Base-by-base conservation (phyloP, 2,888 invertebrate species). In the Augiades crinisus region DNA sequence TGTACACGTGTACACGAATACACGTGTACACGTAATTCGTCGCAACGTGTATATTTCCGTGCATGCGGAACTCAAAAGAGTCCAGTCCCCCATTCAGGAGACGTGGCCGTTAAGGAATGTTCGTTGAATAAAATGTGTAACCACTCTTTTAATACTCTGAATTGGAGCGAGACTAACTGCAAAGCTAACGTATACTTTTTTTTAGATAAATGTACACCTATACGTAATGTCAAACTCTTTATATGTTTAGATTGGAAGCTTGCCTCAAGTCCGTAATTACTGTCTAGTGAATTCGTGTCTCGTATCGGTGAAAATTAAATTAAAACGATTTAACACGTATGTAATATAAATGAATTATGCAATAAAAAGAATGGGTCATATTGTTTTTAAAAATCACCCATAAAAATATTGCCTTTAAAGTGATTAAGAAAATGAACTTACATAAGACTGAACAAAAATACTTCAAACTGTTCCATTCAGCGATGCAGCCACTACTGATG, bases 81-180 rank as follows among this genome's bases (percentile, higher is more conserved):
- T 17, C 10, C 13, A 24, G 5, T 3, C 8, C 22, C 14, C 21
- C n/a, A n/a, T 44, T 44, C 12, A 31, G 5, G 30, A 16, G 10
- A 37, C 12, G 19, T 37, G 12, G n/a, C n/a, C 19, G 19, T 10
- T 33, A 14, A 12, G 44, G n/a, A 5, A n/a, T 3, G 13, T 8
- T 33, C 21, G n/a, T 33, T 27, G 27, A 37, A 46, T 37, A 24
- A 34, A 45, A 36, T 36, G 17, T 46, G 34, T 34, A 16, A 46
- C 19, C 12, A 30, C 17, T 30, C n/a, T 19, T 30, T 16, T 10
- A 27, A 10, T 10, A 4, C 13, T 4, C 6, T 17, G 2, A n/a
- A 6, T 16, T 41, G 3, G 21, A 12, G 5, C 19, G 3, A 10
- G 10, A 19, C 37, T 12, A 12, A 37, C 27, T 3, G 10, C 27